These are phyloP conservation scores for Eumaeus atala DNA, from an alignment of 1,140 invertebrate species.

Conservation along the genomic window DNA sequence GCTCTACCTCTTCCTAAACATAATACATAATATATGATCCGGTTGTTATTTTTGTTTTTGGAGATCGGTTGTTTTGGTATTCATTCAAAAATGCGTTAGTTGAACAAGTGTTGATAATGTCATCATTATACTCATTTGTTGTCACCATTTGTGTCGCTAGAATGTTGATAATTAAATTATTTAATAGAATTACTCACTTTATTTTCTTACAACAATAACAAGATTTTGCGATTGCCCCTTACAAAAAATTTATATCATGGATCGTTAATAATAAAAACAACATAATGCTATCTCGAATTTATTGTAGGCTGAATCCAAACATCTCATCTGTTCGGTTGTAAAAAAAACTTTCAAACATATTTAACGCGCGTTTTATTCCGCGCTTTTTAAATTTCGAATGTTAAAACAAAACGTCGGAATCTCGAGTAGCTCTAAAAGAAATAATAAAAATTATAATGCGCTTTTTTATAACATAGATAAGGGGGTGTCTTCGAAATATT, in stretches of 20 bases:
- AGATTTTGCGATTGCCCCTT: slow-evolving; percentile 18
- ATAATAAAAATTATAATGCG: slow-evolving; percentile 57
- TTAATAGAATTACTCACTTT: not conserved
- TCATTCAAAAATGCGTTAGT: too few species aligned
- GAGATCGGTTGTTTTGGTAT: too few species aligned
- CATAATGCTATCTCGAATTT: slow-evolving; percentile 32
- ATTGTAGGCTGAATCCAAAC: slow-evolving; percentile 26
- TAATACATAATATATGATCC: too few species aligned
- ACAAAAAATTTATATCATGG: slow-evolving; percentile 28
- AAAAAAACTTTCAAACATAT: slow-evolving; percentile 41
- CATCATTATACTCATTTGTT: too few species aligned
- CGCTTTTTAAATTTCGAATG: slow-evolving; percentile 54
- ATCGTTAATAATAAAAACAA: slow-evolving; percentile 28
- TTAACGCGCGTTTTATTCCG: slow-evolving; percentile 50
- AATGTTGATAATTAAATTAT: too few species aligned
- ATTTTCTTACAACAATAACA: slow-evolving; percentile 15
- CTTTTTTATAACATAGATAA: slow-evolving; percentile 44
- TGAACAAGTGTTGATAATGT: too few species aligned
- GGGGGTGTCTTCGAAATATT: slow-evolving; percentile 55
- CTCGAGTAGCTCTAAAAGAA: slow-evolving; percentile 39
- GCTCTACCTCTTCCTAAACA: too few species aligned
- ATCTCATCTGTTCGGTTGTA: slow-evolving; percentile 32
- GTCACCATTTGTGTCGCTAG: too few species aligned
- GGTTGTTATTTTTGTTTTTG: too few species aligned
- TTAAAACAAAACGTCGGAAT: slow-evolving; percentile 52